Conservation (phyloP, 2,797 vertebrate species). For the Sebastes miniatus region DNA sequence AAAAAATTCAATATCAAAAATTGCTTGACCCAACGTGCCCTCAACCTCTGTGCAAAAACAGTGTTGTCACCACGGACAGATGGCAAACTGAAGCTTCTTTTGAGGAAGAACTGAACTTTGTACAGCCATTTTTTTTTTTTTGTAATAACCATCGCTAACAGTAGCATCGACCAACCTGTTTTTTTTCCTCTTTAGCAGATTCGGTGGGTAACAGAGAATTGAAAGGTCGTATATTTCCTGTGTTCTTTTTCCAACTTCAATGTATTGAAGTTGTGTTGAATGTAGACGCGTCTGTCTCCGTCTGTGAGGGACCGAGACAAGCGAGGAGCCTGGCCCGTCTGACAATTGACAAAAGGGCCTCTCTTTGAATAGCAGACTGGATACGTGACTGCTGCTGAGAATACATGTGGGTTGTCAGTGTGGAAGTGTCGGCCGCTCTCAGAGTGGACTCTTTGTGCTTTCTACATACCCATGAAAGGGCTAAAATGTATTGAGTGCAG, state of each 20-base stretch:
- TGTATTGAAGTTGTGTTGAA: slow-evolving; percentile 62
- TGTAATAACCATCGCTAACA: slow-evolving; percentile 43
- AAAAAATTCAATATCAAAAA: not conserved
- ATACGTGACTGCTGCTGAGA: slow-evolving; percentile 56
- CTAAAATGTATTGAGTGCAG: slow-evolving; percentile 63
- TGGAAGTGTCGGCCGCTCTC: slow-evolving; percentile 14
- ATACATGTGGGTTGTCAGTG: slow-evolving; percentile 36
- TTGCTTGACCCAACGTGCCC: slow-evolving; percentile 49
- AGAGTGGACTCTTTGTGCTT: slow-evolving; percentile 30
- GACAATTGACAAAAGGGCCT: slow-evolving; percentile 10
- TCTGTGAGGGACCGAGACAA: slow-evolving; percentile 27
- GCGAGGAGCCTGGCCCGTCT: not conserved
- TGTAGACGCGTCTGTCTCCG: slow-evolving; percentile 38
- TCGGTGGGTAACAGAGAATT: slow-evolving; percentile 10
- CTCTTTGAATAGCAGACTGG: slow-evolving; percentile 26
- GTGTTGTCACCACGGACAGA: slow-evolving; percentile 31
- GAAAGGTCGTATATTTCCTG: slow-evolving; percentile 17
- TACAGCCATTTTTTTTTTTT: slow-evolving; percentile 57
- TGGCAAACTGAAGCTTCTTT: slow-evolving; percentile 38
- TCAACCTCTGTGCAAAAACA: slow-evolving; percentile 56
- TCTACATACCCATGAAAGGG: slow-evolving; percentile 64
- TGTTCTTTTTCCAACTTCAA: slow-evolving; percentile 51
- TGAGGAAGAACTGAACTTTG: slow-evolving; percentile 60
- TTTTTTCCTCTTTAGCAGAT: slow-evolving; percentile 38
- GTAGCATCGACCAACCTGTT: slow-evolving; percentile 64